Evolutionary conservation across 2,113 vertebrate genomes (phyloP).

Genomic region (Anolis carolinensis): DNA sequence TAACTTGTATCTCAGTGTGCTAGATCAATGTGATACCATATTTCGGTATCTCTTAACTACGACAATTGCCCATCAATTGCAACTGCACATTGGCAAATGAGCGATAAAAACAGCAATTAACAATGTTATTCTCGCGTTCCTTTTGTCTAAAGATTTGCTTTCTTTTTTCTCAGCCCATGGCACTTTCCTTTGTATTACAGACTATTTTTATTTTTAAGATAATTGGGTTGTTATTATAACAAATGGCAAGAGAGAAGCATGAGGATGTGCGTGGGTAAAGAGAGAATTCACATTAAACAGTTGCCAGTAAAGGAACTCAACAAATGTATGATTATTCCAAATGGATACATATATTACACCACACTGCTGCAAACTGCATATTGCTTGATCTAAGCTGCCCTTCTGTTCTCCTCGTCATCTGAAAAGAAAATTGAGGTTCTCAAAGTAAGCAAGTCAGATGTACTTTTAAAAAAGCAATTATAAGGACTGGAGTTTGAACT

Average conservation of each 20-base stretch:
- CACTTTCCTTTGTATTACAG: background rate
- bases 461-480: background rate
- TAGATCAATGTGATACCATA: background rate
- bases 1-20: background rate
- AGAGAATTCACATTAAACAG: background rate
- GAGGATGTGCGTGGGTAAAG: background rate
- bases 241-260: background rate
- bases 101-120: background rate
- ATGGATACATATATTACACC: background rate
- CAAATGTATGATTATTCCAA: conserved; percentile 6
- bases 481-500: background rate
- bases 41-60: background rate
- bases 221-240: background rate
- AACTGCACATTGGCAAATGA: background rate
- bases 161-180: background rate
- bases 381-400: background rate
- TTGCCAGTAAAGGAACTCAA: background rate
- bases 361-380: background rate
- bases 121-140: background rate
- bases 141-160: background rate
- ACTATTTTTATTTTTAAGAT: background rate
- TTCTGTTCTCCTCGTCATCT: background rate
- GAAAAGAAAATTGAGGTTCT: background rate
- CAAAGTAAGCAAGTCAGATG: background rate
- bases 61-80: background rate